Percentiles rank a stretch among this genome's conserved stretches.
phyloP scores from a whole-genome alignment of 1,140 invertebrate species.

The Drosophila sproati region DNA sequence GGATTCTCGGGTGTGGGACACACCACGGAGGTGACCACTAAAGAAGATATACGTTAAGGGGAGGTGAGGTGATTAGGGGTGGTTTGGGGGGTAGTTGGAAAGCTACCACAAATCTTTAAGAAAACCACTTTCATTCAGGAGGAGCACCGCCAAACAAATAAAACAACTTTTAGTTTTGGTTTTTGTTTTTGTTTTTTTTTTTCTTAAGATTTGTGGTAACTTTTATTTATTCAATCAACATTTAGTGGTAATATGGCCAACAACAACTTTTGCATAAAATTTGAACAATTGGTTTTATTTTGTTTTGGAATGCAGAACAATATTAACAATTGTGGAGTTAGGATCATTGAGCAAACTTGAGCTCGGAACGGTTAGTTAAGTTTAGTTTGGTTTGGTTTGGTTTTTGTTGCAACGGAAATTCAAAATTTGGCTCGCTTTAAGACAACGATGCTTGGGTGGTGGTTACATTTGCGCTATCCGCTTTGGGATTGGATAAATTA shows the following conservation, averaged over 20 bases:
- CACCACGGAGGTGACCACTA: slow-evolving; percentile 94
- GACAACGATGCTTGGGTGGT: slow-evolving; percentile 70
- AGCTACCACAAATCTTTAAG: slow-evolving; percentile 79
- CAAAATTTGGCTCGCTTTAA: slow-evolving; percentile 43
- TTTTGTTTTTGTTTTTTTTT: slow-evolving; percentile 52
- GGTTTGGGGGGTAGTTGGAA: slow-evolving; percentile 8
- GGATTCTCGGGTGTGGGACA: slow-evolving; percentile 95
- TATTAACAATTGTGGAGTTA: slow-evolving; percentile 23
- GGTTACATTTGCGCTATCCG: slow-evolving; percentile 78
- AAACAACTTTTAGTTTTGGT: slow-evolving; percentile 64
- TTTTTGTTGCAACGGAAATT: slow-evolving; percentile 22
- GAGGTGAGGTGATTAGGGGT: neutral
- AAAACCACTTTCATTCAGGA: neutral
- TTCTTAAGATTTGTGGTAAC: slow-evolving; percentile 84
- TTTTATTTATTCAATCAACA: slow-evolving; percentile 83
- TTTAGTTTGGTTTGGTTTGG: neutral
- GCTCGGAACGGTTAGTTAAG: slow-evolving; percentile 33
- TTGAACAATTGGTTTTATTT: slow-evolving; percentile 67
- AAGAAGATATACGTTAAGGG: slow-evolving; percentile 40
- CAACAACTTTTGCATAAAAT: slow-evolving; percentile 74
- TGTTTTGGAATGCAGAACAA: slow-evolving; percentile 14
- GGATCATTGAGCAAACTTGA: slow-evolving; percentile 4
- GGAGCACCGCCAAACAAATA: slow-evolving; percentile 59
- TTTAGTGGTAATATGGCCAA: slow-evolving; percentile 61
- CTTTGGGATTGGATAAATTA: slow-evolving; percentile 54